Evolutionary conservation across 2,797 vertebrate species (phyloP).

Genomic region (Rhincodon typus): DNA sequence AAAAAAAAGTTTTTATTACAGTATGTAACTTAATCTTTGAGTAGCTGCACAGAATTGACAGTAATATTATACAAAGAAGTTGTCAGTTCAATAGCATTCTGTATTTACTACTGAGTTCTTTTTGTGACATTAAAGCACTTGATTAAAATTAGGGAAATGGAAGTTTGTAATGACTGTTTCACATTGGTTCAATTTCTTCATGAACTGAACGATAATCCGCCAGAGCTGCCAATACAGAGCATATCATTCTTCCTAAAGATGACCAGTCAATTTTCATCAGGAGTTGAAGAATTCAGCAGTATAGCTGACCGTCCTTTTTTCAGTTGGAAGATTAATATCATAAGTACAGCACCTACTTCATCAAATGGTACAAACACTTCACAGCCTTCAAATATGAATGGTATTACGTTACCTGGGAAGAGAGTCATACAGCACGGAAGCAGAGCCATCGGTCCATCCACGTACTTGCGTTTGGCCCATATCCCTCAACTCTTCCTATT

Average conservation of each 20-base stretch:
- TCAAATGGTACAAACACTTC: background rate
- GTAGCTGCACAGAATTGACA: background rate
- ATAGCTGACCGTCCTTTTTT: background rate
- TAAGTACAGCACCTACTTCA: background rate
- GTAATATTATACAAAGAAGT: background rate
- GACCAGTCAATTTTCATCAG: background rate
- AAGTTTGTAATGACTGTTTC: background rate
- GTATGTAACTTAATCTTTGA: background rate
- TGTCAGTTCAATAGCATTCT: background rate
- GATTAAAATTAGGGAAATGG: background rate
- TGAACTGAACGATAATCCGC: background rate
- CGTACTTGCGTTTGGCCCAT: too few relatives aligned
- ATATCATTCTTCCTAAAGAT: background rate
- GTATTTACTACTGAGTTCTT: background rate
- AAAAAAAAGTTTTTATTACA: slow-evolving; percentile 11
- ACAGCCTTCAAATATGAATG: background rate
- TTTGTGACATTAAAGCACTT: slow-evolving; percentile 13
- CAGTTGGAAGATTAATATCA: background rate
- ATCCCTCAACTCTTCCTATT: too few relatives aligned
- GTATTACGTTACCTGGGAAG: background rate
- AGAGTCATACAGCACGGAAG: too few relatives aligned
- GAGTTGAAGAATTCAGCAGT: background rate
- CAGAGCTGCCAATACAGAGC: background rate
- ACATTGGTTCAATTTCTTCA: background rate
- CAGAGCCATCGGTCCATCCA: too few relatives aligned